A percentile compares a stretch with the other conserved stretches of the same genome.
These are phyloP conservation scores for Clepsis dumicolana DNA, from an alignment of 2,888 invertebrate genomes.

Conservation along the genomic window DNA sequence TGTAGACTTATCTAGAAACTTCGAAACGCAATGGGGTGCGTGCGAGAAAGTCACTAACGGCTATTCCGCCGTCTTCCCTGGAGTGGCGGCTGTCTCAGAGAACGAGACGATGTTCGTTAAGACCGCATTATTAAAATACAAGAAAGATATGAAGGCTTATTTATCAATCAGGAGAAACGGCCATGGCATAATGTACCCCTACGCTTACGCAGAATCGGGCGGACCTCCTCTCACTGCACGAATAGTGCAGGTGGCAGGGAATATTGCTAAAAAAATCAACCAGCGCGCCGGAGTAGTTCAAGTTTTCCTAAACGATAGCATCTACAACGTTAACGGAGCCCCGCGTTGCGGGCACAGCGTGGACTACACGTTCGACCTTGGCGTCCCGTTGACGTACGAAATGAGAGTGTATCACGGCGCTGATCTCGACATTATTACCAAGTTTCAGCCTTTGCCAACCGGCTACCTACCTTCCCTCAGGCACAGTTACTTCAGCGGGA, in stretches of 20 bases:
- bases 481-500: conserved; percentile 69
- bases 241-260: conserved; percentile 57
- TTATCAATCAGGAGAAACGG: conserved; percentile 91
- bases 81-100: conserved; percentile 87
- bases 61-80: conserved; percentile 81
- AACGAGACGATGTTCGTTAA: conserved; percentile 87
- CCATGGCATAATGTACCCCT: conserved; percentile 87
- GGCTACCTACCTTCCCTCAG: conserved; percentile 66
- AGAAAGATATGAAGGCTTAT: conserved; percentile 86
- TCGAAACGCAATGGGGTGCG: conserved; percentile 65
- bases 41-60: conserved; percentile 56
- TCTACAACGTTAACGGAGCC: conserved; percentile 63
- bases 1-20: conserved; percentile 74
- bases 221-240: conserved; percentile 31
- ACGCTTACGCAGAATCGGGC: conserved; percentile 76
- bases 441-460: conserved; percentile 69
- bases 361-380: conserved; percentile 65
- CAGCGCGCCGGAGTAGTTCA: conserved; percentile 64
- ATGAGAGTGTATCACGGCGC: conserved; percentile 73
- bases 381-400: conserved; percentile 64
- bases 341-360: conserved; percentile 74
- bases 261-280: conserved; percentile 67
- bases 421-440: conserved; percentile 61
- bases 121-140: conserved; percentile 81
- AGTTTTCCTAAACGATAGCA: conserved; percentile 63